Percentiles rank a stretch among this genome's conserved stretches.
phyloP scores from a whole-genome alignment of 2,888 invertebrate species.

The Stegana nigrithorax region DNA sequence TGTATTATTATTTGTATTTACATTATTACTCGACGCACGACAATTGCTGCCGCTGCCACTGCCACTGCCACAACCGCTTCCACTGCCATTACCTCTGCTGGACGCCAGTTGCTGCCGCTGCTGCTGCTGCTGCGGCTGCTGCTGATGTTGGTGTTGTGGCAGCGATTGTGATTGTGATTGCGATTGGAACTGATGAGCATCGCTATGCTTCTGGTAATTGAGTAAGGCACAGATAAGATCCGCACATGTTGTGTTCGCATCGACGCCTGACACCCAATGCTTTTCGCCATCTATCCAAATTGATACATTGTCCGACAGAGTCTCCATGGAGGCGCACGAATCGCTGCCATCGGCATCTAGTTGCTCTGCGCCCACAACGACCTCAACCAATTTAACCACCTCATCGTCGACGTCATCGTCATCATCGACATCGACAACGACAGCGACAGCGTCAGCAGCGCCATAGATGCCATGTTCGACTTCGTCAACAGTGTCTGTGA shows the following conservation, averaged over 20 bases:
- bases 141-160: constrained; percentile 12
- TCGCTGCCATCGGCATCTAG: constrained; percentile 41
- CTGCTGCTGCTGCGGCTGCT: constrained; percentile 6
- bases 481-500: constrained; percentile 16
- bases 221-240: constrained; percentile 82
- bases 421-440: constrained; percentile 15
- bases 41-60: background rate
- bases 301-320: constrained; percentile 74
- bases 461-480: too few species aligned
- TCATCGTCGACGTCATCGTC: constrained; percentile 18
- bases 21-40: too few species aligned
- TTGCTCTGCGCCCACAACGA: too few species aligned
- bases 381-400: too few species aligned
- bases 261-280: constrained; percentile 84
- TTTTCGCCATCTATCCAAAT: constrained; percentile 82
- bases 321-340: constrained; percentile 54
- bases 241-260: constrained; percentile 81
- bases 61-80: background rate
- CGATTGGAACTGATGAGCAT: background rate
- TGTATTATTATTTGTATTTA: constrained; percentile 1
- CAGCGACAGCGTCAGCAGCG: constrained; percentile 13
- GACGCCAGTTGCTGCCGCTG: background rate
- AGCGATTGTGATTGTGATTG: too few species aligned
- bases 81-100: background rate
- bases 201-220: constrained; percentile 67